Evolutionary conservation across 2,113 vertebrate genomes (phyloP).

Genomic region (Ciconia stormi): DNA sequence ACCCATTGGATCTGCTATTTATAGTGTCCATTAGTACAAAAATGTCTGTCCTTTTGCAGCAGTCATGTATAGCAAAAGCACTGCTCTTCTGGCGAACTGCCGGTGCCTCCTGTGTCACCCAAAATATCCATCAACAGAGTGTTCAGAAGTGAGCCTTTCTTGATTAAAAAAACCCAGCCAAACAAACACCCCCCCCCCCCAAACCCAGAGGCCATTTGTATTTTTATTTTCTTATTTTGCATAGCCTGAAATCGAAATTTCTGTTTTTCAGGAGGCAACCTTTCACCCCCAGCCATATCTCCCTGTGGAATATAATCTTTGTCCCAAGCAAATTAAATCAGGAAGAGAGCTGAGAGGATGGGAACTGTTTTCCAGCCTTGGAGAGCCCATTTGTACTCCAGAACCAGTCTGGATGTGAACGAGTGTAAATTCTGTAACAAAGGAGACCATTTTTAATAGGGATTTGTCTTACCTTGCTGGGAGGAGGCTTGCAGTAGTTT

Average conservation of each 20-base stretch:
- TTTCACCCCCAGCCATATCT: background rate
- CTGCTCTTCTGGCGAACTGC: conserved; percentile 17
- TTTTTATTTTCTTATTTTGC: conserved; percentile 24
- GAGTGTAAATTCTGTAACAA: background rate
- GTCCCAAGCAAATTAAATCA: background rate
- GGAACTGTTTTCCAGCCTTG: background rate
- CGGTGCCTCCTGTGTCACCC: conserved; percentile 40
- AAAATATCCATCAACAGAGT: conserved; percentile 62
- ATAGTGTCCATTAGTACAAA: conserved; percentile 62
- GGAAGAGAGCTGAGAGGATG: background rate
- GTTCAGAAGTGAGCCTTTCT: conserved; percentile 21
- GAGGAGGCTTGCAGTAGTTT: background rate
- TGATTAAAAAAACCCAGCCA: background rate
- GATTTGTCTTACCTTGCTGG: background rate
- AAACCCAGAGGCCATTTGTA: background rate
- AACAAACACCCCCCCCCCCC: background rate
- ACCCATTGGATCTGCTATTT: conserved; percentile 51
- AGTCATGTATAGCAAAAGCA: conserved; percentile 49
- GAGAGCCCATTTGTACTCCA: background rate
- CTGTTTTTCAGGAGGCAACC: background rate
- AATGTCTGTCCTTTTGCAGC: conserved; percentile 51
- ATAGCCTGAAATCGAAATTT: background rate
- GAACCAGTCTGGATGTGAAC: background rate
- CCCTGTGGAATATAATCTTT: background rate
- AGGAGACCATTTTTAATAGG: background rate